These are phyloP conservation scores for Nasonovia ribisnigri DNA, from an alignment of 2,888 invertebrate genomes.

Conservation along the genomic window DNA sequence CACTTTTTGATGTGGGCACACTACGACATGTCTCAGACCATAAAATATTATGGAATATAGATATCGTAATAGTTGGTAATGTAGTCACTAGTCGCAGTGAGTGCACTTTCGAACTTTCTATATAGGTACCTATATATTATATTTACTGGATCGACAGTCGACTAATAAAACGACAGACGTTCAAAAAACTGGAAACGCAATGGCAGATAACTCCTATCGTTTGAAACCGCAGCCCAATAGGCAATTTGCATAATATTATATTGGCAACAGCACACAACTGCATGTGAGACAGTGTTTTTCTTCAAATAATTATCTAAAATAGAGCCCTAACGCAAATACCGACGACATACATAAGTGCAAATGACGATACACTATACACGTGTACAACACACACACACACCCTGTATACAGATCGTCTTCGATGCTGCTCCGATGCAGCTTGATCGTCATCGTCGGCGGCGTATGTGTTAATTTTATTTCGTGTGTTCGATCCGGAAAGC, in stretches of 20 bases:
- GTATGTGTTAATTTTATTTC: slow-evolving; percentile 58
- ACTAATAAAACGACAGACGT: background rate
- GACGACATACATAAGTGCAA: background rate
- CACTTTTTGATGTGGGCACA: background rate
- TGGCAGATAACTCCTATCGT: background rate
- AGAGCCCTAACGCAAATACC: background rate
- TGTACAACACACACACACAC: background rate
- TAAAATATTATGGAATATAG: background rate
- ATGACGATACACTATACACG: background rate
- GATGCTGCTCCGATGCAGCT: background rate
- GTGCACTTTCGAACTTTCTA: background rate
- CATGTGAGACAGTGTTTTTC: background rate
- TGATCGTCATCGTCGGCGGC: background rate
- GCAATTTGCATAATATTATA: no score
- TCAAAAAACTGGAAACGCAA: background rate
- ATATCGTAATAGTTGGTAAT: background rate
- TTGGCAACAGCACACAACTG: background rate
- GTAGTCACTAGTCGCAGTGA: background rate
- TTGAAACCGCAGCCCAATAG: background rate
- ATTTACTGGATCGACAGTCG: background rate
- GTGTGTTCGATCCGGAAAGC: slow-evolving; percentile 54
- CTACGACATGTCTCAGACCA: background rate
- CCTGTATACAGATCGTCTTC: background rate
- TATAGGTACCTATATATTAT: background rate
- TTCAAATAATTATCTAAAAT: background rate